Conservation (phyloP, 1,140 invertebrate genomes). For the Orchestia grillus region DNA sequence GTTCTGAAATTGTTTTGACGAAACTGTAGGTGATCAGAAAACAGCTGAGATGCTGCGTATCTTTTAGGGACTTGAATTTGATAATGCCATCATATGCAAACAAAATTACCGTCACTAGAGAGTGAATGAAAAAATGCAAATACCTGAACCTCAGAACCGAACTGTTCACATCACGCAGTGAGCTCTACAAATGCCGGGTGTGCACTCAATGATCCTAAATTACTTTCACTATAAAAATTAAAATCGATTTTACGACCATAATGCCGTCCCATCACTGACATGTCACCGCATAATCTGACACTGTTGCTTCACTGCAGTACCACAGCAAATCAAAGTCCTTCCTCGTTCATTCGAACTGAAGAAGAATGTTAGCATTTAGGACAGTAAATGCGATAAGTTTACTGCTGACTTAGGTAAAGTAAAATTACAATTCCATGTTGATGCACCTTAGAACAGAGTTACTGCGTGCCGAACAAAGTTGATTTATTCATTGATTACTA, state of each 20-base stretch:
- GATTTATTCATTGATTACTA: background rate
- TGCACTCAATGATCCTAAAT: background rate
- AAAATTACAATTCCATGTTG: background rate
- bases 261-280: background rate
- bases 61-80: too few relatives aligned
- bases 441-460: background rate
- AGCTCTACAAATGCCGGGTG: background rate
- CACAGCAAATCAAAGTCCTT: too few relatives aligned
- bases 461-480: background rate
- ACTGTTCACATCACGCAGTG: too few relatives aligned
- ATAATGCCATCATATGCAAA: too few relatives aligned
- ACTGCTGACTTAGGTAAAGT: background rate
- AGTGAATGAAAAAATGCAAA: too few relatives aligned
- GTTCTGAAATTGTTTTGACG: too few relatives aligned
- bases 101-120: too few relatives aligned
- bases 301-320: background rate
- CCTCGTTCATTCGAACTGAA: too few relatives aligned
- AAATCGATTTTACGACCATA: background rate
- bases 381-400: background rate
- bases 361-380: too few relatives aligned
- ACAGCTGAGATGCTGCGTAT: too few relatives aligned
- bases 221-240: background rate
- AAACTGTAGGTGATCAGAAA: too few relatives aligned
- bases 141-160: too few relatives aligned
- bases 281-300: background rate